These are phyloP conservation scores for Ceyx cyanopectus DNA, from an alignment of 2,113 vertebrate species.

Conservation along the genomic window DNA sequence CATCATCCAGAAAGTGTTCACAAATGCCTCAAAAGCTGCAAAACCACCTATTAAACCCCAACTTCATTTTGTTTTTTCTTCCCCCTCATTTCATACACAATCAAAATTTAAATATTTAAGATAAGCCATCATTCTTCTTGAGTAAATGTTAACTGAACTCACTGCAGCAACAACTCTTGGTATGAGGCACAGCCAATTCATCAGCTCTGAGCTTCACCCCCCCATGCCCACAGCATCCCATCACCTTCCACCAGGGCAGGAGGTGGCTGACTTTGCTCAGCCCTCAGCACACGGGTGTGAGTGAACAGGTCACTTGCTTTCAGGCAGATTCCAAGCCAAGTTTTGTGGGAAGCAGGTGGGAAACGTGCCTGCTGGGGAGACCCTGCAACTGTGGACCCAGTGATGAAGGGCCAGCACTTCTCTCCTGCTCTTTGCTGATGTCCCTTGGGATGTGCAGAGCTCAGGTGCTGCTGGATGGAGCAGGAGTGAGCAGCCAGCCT, in stretches of 20 bases:
- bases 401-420: background rate
- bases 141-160: background rate
- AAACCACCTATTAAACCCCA: constrained; percentile 36
- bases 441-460: background rate
- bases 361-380: background rate
- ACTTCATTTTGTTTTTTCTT: background rate
- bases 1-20: constrained; percentile 52
- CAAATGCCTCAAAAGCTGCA: constrained; percentile 20
- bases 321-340: background rate
- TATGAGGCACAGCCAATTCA: background rate
- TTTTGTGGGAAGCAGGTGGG: background rate
- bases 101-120: constrained; percentile 22
- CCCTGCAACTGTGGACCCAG: background rate
- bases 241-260: background rate
- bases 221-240: accelerated
- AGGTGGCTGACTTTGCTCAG: background rate
- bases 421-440: background rate
- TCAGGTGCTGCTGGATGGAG: background rate
- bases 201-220: background rate
- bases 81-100: background rate
- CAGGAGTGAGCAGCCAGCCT: background rate
- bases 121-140: background rate
- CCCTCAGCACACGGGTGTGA: accelerated
- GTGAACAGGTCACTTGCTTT: background rate
- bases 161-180: accelerated